A percentile compares a stretch with the other conserved stretches of the same genome.
phyloP scores from a whole-genome alignment of 2,888 invertebrate species.

The Venusia cambrica region DNA sequence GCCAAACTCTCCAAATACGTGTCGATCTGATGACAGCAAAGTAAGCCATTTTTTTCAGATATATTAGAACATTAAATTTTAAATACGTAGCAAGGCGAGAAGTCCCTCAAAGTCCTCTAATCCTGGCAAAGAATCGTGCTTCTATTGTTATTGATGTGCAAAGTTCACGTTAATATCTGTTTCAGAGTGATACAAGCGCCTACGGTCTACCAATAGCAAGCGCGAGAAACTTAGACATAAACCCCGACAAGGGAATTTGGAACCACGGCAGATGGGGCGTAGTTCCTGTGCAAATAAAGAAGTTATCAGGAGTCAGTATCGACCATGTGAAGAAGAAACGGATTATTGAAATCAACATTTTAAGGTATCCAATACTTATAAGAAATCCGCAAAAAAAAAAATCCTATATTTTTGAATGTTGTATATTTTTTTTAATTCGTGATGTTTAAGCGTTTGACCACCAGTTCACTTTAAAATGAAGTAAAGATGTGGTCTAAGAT shows the following conservation, averaged over 20 bases:
- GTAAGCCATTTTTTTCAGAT: slow-evolving; percentile 39
- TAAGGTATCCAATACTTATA: slow-evolving; percentile 45
- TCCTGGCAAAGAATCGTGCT: too few relatives aligned
- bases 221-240: slow-evolving; percentile 58
- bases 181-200: slow-evolving; percentile 65
- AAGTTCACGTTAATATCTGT: slow-evolving; percentile 16
- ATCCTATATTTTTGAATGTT: too few relatives aligned
- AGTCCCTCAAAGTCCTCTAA: too few relatives aligned
- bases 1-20: slow-evolving; percentile 45
- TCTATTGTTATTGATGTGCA: too few relatives aligned
- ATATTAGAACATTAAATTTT: too few relatives aligned
- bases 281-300: slow-evolving; percentile 65
- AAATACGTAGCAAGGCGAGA: too few relatives aligned
- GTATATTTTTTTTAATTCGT: too few relatives aligned
- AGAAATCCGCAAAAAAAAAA: too few relatives aligned
- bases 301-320: slow-evolving; percentile 52
- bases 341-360: slow-evolving; percentile 65
- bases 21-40: slow-evolving; percentile 65
- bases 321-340: slow-evolving; percentile 59
- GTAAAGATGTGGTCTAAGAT: too few relatives aligned
- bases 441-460: too few relatives aligned
- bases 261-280: slow-evolving; percentile 65
- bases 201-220: slow-evolving; percentile 67
- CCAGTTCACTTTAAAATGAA: too few relatives aligned
- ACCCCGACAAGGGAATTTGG: slow-evolving; percentile 51